phyloP scores from a whole-genome alignment of 2,797 vertebrate genomes.

The Sebastes goodei region DNA sequence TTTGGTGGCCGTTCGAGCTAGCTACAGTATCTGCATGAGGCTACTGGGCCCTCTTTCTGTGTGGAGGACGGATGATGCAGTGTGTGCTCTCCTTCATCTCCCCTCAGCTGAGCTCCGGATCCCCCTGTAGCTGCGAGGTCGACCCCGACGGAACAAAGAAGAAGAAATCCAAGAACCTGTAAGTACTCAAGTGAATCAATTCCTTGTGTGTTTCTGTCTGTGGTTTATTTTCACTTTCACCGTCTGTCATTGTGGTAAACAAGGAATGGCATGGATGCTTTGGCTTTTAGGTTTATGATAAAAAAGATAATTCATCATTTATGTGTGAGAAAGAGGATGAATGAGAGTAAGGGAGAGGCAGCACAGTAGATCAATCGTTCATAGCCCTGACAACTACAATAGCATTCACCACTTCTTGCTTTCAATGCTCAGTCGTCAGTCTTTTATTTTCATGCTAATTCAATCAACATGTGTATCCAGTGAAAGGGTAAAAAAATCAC shows the following conservation, averaged over 20 bases:
- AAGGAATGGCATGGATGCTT: not conserved
- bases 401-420: not conserved
- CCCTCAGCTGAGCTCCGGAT: conserved; percentile 87
- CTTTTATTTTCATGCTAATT: conserved; percentile 48
- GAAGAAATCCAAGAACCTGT: conserved; percentile 94
- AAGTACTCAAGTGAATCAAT: conserved; percentile 68
- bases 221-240: not conserved
- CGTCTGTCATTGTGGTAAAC: not conserved
- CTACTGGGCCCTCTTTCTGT: conserved; percentile 45
- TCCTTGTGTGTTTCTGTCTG: not conserved
- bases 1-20: conserved; percentile 19
- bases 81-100: conserved; percentile 77
- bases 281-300: not conserved
- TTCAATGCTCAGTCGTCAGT: not conserved
- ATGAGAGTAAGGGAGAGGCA: not conserved
- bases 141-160: conserved; percentile 85
- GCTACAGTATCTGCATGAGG: conserved; percentile 30
- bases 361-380: not conserved
- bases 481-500: not conserved
- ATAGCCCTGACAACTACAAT: not conserved
- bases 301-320: not conserved
- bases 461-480: conserved; percentile 7
- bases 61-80: conserved; percentile 75
- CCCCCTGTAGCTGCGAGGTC: conserved; percentile 86
- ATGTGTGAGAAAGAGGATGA: not conserved